These are phyloP conservation scores for Melinaea menophilus DNA, from an alignment of 2,888 invertebrate species.

Conservation along the genomic window DNA sequence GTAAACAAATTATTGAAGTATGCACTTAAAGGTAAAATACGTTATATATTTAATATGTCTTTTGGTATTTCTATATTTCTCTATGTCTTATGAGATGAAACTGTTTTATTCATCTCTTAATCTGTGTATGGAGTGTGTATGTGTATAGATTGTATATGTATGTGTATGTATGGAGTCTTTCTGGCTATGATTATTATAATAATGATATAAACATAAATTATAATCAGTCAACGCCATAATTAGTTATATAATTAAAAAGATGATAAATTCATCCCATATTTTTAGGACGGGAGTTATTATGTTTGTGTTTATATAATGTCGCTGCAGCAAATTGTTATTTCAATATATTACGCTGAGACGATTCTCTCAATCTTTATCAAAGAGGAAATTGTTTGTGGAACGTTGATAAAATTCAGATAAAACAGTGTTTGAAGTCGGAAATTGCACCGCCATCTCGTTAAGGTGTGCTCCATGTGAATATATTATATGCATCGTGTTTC, in stretches of 20 bases:
- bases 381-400: constrained; percentile 2
- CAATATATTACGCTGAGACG: not conserved
- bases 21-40: not conserved
- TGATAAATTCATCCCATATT: no score
- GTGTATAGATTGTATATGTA: not conserved
- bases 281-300: no score
- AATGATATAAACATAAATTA: no score
- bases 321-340: not conserved
- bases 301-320: not conserved
- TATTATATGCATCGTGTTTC: not conserved
- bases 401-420: constrained; percentile 6
- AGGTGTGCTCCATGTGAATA: not conserved
- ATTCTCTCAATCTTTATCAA: not conserved
- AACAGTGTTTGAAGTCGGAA: constrained; percentile 5
- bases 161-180: not conserved
- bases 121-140: no score
- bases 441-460: not conserved
- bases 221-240: no score
- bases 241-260: no score
- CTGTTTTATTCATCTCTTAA: no score
- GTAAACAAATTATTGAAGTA: not conserved
- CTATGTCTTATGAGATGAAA: no score
- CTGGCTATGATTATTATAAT: no score
- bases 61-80: no score
- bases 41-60: no score